phyloP scores from a whole-genome alignment of 1,140 invertebrate species.

The Cephus cinctus region DNA sequence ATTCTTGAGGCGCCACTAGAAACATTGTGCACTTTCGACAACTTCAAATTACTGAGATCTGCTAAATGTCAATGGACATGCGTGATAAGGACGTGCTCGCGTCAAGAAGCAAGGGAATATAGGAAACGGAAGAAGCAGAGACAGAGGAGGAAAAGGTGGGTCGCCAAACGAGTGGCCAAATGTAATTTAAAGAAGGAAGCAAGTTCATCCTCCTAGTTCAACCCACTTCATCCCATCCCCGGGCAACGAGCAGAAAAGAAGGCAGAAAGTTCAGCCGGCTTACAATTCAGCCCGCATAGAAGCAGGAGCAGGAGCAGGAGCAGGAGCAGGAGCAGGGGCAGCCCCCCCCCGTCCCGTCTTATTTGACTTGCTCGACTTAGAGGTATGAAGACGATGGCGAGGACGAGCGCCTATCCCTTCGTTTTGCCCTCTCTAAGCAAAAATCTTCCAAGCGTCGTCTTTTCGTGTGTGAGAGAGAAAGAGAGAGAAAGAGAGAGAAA shows the following conservation, averaged over 20 bases:
- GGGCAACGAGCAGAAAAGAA: conserved; percentile 36
- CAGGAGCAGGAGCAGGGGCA: too few relatives aligned
- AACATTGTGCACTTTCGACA: too few relatives aligned
- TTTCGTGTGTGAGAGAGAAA: background rate
- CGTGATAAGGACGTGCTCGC: background rate
- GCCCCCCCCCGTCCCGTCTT: too few relatives aligned
- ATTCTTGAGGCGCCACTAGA: too few relatives aligned
- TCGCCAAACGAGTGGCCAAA: conserved; percentile 46
- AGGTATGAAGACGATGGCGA: too few relatives aligned
- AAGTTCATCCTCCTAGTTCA: conserved; percentile 28
- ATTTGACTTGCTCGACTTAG: conserved; percentile 28
- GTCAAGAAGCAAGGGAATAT: background rate
- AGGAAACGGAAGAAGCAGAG: conserved; percentile 15
- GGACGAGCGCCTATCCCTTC: too few relatives aligned
- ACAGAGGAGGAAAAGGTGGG: conserved; percentile 16
- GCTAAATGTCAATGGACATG: too few relatives aligned
- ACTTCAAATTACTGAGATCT: too few relatives aligned
- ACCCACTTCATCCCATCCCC: conserved; percentile 16
- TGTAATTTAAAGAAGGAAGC: conserved; percentile 49
- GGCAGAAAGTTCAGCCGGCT: conserved; percentile 38
- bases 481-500: background rate
- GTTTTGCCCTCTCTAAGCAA: background rate
- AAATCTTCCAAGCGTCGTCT: background rate
- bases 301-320: too few relatives aligned
- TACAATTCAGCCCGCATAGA: conserved; percentile 45